Evolutionary conservation across 2,113 vertebrate species (phyloP).

Genomic region (Pitta sordida): DNA sequence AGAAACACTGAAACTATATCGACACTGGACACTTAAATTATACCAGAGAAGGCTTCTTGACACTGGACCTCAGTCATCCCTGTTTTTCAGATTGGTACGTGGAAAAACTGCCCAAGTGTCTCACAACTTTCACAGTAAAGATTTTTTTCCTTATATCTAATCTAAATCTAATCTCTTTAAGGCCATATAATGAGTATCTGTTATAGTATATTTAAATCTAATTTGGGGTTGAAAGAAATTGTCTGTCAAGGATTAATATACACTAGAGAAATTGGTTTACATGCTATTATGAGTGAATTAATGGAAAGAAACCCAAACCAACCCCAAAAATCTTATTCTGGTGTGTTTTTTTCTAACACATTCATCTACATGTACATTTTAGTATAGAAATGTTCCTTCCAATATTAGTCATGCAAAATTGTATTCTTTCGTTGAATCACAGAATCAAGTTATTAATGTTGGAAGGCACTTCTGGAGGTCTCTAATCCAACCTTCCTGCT

Average conservation of each 20-base stretch:
- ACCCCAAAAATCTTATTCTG: background rate
- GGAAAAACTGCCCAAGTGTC: background rate
- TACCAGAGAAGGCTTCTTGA: background rate
- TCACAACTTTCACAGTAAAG: background rate
- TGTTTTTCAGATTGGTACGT: background rate
- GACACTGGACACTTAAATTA: background rate
- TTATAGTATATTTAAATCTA: background rate
- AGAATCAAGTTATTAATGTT: background rate
- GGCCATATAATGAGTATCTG: rapidly evolving
- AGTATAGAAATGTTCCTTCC: background rate
- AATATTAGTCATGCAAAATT: background rate
- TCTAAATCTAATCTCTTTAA: background rate
- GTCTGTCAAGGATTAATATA: background rate
- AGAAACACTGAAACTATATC: background rate
- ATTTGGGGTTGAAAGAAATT: background rate
- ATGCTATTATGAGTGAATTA: background rate
- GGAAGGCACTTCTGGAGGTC: background rate
- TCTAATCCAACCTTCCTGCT: background rate
- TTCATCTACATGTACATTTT: background rate
- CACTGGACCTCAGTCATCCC: background rate
- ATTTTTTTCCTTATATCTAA: background rate
- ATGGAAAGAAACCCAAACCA: background rate
- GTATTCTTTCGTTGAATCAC: background rate
- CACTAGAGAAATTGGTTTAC: background rate
- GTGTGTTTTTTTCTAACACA: background rate